Percentiles rank a stretch among this genome's conserved stretches.
phyloP scores from a whole-genome alignment of 1,140 invertebrate genomes.

The Sesamia nonagrioides region DNA sequence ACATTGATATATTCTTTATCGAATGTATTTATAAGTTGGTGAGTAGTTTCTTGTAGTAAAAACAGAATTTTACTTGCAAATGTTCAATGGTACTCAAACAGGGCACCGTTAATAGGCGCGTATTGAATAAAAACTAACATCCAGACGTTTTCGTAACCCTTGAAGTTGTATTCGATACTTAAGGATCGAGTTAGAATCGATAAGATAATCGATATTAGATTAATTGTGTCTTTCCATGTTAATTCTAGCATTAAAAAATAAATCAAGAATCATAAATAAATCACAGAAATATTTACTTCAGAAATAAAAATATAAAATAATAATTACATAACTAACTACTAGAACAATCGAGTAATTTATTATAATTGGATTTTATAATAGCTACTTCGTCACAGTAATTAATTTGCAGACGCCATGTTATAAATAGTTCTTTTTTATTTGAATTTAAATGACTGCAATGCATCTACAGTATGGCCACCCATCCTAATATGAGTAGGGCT shows the following conservation, averaged over 20 bases:
- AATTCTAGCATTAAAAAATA: no score
- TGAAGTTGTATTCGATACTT: conserved; percentile 7
- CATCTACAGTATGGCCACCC: not conserved
- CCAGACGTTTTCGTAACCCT: conserved; percentile 18
- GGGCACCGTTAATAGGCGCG: conserved; percentile 48
- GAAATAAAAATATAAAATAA: no score
- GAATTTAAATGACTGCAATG: no score
- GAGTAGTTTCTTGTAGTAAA: conserved; percentile 53
- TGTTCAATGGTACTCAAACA: conserved; percentile 61
- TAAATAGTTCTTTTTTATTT: no score
- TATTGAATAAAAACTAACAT: conserved; percentile 59
- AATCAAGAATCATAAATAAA: no score
- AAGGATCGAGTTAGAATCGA: conserved; percentile 22
- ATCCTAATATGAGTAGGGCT: not conserved
- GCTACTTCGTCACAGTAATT: no score
- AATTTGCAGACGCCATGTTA: no score
- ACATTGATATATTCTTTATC: not conserved
- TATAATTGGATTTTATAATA: no score
- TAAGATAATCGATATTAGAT: not conserved
- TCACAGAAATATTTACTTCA: no score
- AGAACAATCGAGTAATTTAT: no score
- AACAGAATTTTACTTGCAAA: conserved; percentile 74
- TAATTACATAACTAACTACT: no score
- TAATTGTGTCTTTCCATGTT: not conserved
- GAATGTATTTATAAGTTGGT: not conserved